Percentiles rank a stretch among this genome's conserved stretches.
These are phyloP conservation scores for Neopipo cinnamomea DNA, from an alignment of 2,113 vertebrate genomes.

Conservation along the genomic window DNA sequence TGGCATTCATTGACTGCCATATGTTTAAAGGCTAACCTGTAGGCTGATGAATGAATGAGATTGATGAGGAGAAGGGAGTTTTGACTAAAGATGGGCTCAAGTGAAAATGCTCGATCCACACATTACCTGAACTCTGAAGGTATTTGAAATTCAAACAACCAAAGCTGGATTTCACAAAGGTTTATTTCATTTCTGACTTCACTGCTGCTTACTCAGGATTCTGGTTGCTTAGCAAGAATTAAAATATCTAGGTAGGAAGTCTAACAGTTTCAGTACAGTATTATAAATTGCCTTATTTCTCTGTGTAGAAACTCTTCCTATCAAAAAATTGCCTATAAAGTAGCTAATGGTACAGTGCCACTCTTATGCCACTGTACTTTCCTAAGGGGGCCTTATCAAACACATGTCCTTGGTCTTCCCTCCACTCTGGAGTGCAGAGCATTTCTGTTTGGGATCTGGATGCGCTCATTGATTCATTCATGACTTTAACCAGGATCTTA, in stretches of 20 bases:
- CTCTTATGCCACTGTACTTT: not conserved
- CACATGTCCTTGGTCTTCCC: not conserved
- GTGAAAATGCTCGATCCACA: not conserved
- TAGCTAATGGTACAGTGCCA: not conserved
- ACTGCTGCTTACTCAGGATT: not conserved
- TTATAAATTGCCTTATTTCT: not conserved
- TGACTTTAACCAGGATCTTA: not conserved
- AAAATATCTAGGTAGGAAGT: not conserved
- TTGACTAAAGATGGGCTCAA: conserved; percentile 22
- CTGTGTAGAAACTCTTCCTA: not conserved
- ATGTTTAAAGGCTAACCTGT: conserved; percentile 71
- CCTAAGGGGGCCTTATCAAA: not conserved
- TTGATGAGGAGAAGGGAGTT: conserved; percentile 32
- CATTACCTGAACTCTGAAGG: not conserved
- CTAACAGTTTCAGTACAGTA: not conserved
- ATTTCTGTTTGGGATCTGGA: not conserved
- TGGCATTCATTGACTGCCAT: conserved; percentile 76
- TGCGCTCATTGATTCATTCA: not conserved
- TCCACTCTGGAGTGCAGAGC: not conserved
- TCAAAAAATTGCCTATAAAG: not conserved
- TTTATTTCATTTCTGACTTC: conserved; percentile 43
- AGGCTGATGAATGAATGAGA: conserved; percentile 59
- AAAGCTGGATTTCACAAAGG: conserved; percentile 19
- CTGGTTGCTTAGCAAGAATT: not conserved
- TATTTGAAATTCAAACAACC: conserved; percentile 32